These are phyloP conservation scores for Psilopogon haemacephalus DNA, from an alignment of 2,113 vertebrate species.

Conservation along the genomic window DNA sequence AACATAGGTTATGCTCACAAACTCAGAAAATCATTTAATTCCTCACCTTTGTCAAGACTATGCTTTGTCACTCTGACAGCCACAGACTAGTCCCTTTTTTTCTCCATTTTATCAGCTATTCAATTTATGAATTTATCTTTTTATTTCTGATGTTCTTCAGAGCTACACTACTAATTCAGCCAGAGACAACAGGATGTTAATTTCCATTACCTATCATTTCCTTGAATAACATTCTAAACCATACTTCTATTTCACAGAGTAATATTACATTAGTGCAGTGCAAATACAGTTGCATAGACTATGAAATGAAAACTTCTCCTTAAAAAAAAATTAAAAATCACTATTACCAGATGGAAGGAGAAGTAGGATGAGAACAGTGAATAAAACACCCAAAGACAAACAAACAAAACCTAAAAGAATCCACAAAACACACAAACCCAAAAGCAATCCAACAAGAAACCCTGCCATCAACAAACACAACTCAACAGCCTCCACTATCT, in stretches of 20 bases:
- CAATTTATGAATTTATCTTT: not conserved
- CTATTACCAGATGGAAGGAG: conserved; percentile 56
- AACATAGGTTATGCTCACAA: not conserved
- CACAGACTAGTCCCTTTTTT: not conserved
- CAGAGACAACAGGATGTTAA: not conserved
- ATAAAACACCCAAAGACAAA: conserved; percentile 31
- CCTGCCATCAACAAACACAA: not conserved
- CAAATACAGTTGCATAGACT: conserved; percentile 44
- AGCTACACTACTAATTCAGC: not conserved
- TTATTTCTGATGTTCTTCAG: not conserved
- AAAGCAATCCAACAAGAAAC: not conserved
- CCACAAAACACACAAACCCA: conserved; percentile 15
- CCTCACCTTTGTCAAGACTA: not conserved
- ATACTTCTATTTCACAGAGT: conserved; percentile 41
- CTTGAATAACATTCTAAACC: not conserved
- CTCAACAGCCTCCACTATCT: not conserved
- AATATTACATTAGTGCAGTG: not conserved
- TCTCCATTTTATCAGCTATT: not conserved
- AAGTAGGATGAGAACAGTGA: conserved; percentile 44
- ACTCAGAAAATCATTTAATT: not conserved
- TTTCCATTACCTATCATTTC: not conserved
- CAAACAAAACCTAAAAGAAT: not conserved
- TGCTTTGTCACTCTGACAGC: not conserved
- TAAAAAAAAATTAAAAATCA: not conserved
- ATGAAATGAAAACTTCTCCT: conserved; percentile 17